Percentiles rank a stretch among this genome's conserved stretches.
phyloP scores from a whole-genome alignment of 2,888 invertebrate species.

The Apotomis capreana region DNA sequence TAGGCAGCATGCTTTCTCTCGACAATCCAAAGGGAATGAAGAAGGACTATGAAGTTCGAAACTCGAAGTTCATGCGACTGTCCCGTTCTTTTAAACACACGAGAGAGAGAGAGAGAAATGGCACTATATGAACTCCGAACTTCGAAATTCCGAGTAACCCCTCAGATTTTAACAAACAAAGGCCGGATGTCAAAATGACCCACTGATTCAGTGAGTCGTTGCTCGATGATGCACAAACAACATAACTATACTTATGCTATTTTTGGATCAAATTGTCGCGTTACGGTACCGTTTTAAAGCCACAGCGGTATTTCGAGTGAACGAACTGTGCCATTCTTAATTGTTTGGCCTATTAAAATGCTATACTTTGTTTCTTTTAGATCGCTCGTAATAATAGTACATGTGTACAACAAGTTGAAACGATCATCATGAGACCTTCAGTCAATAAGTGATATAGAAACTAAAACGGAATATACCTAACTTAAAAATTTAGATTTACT shows the following conservation, averaged over 20 bases:
- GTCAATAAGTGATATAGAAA: no score
- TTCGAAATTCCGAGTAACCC: not conserved
- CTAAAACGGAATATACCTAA: no score
- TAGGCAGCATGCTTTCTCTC: conserved; percentile 51
- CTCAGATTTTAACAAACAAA: conserved; percentile 26
- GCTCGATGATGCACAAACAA: conserved; percentile 27
- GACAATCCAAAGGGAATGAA: conserved; percentile 43
- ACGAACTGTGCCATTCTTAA: conserved; percentile 26
- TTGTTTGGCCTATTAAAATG: conserved; percentile 10
- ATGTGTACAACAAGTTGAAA: no score
- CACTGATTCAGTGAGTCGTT: conserved; percentile 6
- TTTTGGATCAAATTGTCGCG: conserved; percentile 17
- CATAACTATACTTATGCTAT: conserved; percentile 3
- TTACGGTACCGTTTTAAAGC: conserved; percentile 23
- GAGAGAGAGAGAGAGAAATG: not conserved
- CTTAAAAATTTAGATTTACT: no score
- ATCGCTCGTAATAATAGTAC: not conserved
- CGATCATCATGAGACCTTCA: no score
- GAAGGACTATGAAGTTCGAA: no score
- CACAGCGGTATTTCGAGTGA: conserved; percentile 32
- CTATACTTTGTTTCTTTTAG: not conserved
- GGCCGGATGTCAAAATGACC: conserved; percentile 33
- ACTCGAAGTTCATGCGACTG: no score
- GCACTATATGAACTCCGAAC: no score
- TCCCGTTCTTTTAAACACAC: not conserved